Base-by-base conservation (phyloP, 37 sponge, comb jelly and placozoan species). In the Chondrosia reniformis region DNA sequence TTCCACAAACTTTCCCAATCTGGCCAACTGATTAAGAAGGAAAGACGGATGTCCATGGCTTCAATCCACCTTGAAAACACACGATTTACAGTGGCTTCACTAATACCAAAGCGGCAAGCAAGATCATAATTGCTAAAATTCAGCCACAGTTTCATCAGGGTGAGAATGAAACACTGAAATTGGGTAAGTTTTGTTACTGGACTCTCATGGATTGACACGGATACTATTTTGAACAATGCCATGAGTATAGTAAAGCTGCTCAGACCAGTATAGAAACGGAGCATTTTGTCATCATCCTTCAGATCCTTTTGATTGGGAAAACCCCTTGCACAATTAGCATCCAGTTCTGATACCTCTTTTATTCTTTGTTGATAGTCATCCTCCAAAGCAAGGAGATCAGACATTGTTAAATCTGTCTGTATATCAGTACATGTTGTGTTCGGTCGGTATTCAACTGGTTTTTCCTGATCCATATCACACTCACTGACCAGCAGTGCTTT, bases 141-240 rank as follows among this genome's bases (percentile, higher is more conserved):
- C 17, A 74, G 76, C 22, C 84, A 19, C 3, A 77, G 72, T 61
- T 84, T 85, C 86, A 85, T 85, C 28, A 79, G 55, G 10, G 67
- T 76, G 19, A 84, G 41, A 7, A 74, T 80, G 33, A 79, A 80
- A 41, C 27, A 42, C 46, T 79, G 54, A 73, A 55, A 66, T 6
- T 64, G 58, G 58, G 3, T 56, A 56, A 3, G 58, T 2, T 2
- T 56, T 56, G 8, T 28, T 56, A 56, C 58, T 56, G 58, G 7
- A 56, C 7, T 56, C 58, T 79, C 74, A 15, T 39, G 61, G 9
- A 79, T 84, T 31, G 28, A 63, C 33, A 22, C 61, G 43, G 74
- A 13, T 41, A 84, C 79, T 24, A 84, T 46, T 22, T 73, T 13
- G 36, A 67, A 84, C 21, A 79, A 39, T 52, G 79, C 46, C 74